Evolutionary conservation across 2,797 vertebrate genomes (phyloP), one percentile per base, ranked within the genome.

Genomic region (Pachyuromys duprasi): DNA sequence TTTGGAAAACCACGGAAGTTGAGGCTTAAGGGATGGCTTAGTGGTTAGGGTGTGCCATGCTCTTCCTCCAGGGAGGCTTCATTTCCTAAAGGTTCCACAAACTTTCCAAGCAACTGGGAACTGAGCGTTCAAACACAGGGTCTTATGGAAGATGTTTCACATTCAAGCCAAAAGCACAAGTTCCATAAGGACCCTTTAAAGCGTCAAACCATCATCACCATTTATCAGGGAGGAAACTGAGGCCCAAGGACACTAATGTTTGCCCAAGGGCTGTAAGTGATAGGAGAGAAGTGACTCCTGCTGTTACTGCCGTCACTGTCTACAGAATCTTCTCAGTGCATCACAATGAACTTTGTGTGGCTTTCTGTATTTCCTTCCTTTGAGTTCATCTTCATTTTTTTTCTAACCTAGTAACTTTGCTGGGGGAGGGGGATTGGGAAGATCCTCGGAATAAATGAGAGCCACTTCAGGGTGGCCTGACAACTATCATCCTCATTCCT

Each of bases 281-380:
- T 17, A 67, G 60, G 75, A 75, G 15, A 13, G 65, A 36, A 49
- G 76, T 33, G 42, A 57, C 11, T 39, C 69, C 72, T 49, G 42
- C 1, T 28, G 13, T 91, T 39, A 49, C 70, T 89, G 53, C 60
- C 28, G 5, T 76, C 9, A 33, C 33, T 86, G 81, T 78, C 62
- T 24, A 36, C 53, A 45, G 24, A 90, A 53, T 87, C 95, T n/a
- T 12, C n/a, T 89, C 57, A 36, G 60, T 62, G 65, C 53, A 33
- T 78, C 62, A 92, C 62, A 87, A 90, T 86, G 15, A 83, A 69
- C 65, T 83, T 67, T 82, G 14, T 67, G n/a, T 86, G 45, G 8
- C 63, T 82, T 62, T 60, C 81, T 86, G 13, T 69, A 49, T 92
- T 94, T 92, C 69, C 75, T 94, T 86, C 24, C 49, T 90, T 91